Evolutionary conservation across 2,113 vertebrate species (phyloP), one percentile per base, ranked within the genome.

Genomic region (Lagenorhynchus albirostris): DNA sequence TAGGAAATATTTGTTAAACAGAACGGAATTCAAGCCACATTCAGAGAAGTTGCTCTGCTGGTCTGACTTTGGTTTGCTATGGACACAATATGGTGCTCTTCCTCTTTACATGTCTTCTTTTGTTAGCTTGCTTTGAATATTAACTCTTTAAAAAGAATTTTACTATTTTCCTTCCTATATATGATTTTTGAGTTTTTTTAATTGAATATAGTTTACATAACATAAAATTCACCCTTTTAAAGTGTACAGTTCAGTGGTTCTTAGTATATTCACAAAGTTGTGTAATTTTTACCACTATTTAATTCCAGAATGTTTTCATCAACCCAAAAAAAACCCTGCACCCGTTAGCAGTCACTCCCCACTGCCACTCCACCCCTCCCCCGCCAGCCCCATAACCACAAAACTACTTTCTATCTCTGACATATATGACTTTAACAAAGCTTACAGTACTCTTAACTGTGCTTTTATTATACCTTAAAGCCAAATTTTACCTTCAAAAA

Each of bases 251-350:
- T 65, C 21, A 58, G 8, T 53, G 25, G 18, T 50, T 38, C 79
- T 89, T 53, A 53, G 36, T 50, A 71, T 38, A 79, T 67, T 67
- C 44, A 92, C 80, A 65, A 60, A 92, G 31, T 31, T 88, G 11
- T 44, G 1, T 14, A 36, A 92, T 60, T 50, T 68, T 58, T 25
- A 58, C 25, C 38, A 60, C 44, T 67, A 60, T 50, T 25, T 81
- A 81, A 94, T 89, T 94, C 38, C 65, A 91, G 53, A 60, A 94
- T 29, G 21, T 92, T 58, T 84, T 76, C 91, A 70, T 68, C 71
- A 85, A 12, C 31, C 41, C 65, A 44, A 63, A 89, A 60, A 44
- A 91, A 91, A 79, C 7, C 6, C n/a, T 23, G 13, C 14, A 68
- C 7, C 20, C 31, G 36, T 6, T n/a, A 58, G 81, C 38, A 91